Evolutionary conservation across 2,113 vertebrate species (phyloP), one percentile per base, ranked within the genome.

Genomic region (Bufo gargarizans): DNA sequence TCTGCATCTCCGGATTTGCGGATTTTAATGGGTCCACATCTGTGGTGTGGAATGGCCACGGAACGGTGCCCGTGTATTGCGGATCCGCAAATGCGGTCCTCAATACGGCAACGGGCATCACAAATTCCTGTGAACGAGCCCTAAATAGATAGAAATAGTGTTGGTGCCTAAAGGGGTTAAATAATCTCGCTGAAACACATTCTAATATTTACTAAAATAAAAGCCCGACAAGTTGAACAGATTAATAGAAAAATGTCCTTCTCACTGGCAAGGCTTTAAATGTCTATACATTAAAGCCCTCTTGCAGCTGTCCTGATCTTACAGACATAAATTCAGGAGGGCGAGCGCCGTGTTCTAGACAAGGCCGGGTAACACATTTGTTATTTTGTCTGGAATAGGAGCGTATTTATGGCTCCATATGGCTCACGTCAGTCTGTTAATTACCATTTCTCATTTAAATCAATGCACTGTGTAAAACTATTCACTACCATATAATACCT

Each of bases 341-440:
- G 72, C 59, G 53, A 84, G 71, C 81, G 11, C 59, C 50, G 72
- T 71, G 71, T 69, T 78, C 72, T 89, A 89, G 87, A 89, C 87
- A 49, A 84, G 56, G 47, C 49, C 22, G 76, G 76, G 72, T 53
- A 84, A 84, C 81, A 89, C 87, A 89, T 89, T 89, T 89, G 87
- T 89, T 89, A 89, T 89, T 89, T 89, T 89, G 87, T 89, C 87
- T 89, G 87, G 87, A 84, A 89, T 84, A 84, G 67, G 81, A 89
- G 87, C 71, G 71, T 89, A 78, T 89, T 89, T 89, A 84, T 89
- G 87, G 72, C 71, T 77, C 87, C 87, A 89, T 89, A 76, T 88
- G 87, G 81, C 87, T 89, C 82, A 69, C 50, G 87, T 89, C 87
- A 84, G 76, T 89, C 80, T 84, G 72, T 84, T 84, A 89, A 89